Conservation (phyloP, 2,888 invertebrate genomes). For the Sussaba pulchella region DNA sequence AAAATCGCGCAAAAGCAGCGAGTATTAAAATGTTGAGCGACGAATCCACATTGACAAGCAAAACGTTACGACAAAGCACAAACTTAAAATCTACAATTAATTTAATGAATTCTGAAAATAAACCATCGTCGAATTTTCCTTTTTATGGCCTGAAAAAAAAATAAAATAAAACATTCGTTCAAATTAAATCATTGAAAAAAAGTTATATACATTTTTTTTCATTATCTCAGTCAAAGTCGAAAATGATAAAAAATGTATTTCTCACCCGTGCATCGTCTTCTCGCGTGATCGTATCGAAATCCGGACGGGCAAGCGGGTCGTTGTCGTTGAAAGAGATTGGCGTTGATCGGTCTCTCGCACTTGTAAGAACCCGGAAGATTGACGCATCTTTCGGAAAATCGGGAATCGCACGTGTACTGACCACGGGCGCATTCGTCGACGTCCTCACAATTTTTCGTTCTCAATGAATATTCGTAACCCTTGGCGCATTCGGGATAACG, state of each 20-base stretch:
- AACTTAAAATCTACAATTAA: background rate
- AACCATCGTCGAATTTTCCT: constrained; percentile 11
- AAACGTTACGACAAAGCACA: background rate
- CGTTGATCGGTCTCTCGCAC: constrained; percentile 74
- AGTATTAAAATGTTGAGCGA: background rate
- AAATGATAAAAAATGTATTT: background rate
- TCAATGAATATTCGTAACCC: constrained; percentile 78
- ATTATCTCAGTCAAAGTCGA: background rate
- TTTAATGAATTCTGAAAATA: constrained; percentile 15
- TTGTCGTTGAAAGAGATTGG: constrained; percentile 65
- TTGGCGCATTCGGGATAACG: constrained; percentile 77
- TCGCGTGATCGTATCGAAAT: constrained; percentile 79
- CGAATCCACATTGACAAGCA: background rate
- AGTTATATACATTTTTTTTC: no score
- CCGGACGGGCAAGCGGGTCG: constrained; percentile 80
- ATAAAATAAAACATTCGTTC: background rate
- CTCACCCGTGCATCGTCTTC: constrained; percentile 78
- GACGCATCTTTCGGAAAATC: constrained; percentile 84
- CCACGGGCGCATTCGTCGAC: constrained; percentile 86
- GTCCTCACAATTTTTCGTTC: constrained; percentile 83
- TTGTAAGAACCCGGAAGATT: constrained; percentile 86
- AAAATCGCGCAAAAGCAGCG: background rate
- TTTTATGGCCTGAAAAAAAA: constrained; percentile 18
- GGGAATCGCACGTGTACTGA: constrained; percentile 81
- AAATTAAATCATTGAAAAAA: background rate